Evolutionary conservation across 2,113 vertebrate genomes (phyloP).

Genomic region (Athene noctua): DNA sequence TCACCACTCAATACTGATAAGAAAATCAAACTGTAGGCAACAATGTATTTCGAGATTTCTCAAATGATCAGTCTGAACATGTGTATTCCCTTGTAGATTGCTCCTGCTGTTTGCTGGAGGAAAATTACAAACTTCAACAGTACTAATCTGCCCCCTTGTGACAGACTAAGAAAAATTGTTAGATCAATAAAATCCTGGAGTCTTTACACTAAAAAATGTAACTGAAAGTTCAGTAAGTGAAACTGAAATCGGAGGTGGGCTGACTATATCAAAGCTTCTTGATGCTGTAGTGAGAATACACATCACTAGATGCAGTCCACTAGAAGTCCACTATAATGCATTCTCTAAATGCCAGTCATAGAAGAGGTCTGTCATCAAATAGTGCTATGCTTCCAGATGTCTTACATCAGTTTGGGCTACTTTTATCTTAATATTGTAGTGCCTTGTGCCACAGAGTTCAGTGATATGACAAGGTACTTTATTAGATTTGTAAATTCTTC

Average conservation of each 20-base stretch:
- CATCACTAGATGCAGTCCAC: not conserved
- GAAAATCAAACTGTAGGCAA: not conserved
- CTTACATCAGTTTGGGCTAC: not conserved
- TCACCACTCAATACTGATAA: not conserved
- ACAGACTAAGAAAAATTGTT: not conserved
- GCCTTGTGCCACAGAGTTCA: not conserved
- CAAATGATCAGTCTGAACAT: not conserved
- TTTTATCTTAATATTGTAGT: not conserved
- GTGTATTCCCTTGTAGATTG: not conserved
- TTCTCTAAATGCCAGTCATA: not conserved
- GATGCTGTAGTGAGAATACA: not conserved
- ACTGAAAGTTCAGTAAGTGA: not conserved
- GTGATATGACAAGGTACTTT: not conserved
- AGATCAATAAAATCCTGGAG: not conserved
- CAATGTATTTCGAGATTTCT: not conserved
- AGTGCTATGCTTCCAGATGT: not conserved
- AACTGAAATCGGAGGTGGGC: not conserved
- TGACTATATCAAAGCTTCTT: not conserved
- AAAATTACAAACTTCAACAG: not conserved
- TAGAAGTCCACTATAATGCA: not conserved
- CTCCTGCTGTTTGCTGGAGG: too few species aligned
- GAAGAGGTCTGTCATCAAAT: not conserved
- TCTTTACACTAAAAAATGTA: not conserved
- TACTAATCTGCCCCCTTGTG: slow-evolving; percentile 34
- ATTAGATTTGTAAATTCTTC: not conserved